A percentile compares a stretch with the other conserved stretches of the same genome.
phyloP scores from a whole-genome alignment of 2,888 invertebrate species.

The Taphrorychus bicolor region DNA sequence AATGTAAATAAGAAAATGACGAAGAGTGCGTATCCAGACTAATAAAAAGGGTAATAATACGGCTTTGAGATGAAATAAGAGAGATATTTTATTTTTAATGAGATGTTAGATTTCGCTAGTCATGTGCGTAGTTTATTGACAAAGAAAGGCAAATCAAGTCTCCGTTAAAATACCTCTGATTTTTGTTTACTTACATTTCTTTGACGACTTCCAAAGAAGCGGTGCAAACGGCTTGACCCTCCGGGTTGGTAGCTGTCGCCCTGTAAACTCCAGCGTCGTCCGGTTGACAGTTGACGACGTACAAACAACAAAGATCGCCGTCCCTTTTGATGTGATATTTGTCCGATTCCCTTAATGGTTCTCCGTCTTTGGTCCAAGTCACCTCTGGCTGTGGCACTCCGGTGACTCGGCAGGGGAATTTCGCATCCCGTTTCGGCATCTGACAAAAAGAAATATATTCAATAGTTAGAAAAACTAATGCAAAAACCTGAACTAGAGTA shows the following conservation, averaged over 20 bases:
- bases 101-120: too few relatives aligned
- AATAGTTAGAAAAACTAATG: neutral
- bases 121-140: too few relatives aligned
- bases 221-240: slow-evolving; percentile 79
- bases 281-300: slow-evolving; percentile 71
- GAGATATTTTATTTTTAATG: too few relatives aligned
- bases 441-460: slow-evolving; percentile 50
- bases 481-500: too few relatives aligned
- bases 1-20: too few relatives aligned
- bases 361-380: slow-evolving; percentile 86
- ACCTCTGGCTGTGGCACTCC: slow-evolving; percentile 87
- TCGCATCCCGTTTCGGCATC: slow-evolving; percentile 80
- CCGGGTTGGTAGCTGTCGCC: slow-evolving; percentile 80
- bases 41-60: too few relatives aligned
- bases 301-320: slow-evolving; percentile 80
- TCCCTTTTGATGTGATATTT: slow-evolving; percentile 81
- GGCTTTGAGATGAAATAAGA: too few relatives aligned
- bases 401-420: slow-evolving; percentile 80
- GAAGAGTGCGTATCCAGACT: too few relatives aligned
- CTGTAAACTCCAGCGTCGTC: slow-evolving; percentile 78
- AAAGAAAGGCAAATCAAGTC: too few relatives aligned
- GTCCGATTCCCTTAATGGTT: slow-evolving; percentile 70
- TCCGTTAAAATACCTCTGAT: neutral
- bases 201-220: slow-evolving; percentile 80
- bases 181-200: slow-evolving; percentile 71